Percentiles rank a stretch among this genome's conserved stretches.
phyloP scores from a whole-genome alignment of 2,113 vertebrate species.

The Catharus fuscescens region DNA sequence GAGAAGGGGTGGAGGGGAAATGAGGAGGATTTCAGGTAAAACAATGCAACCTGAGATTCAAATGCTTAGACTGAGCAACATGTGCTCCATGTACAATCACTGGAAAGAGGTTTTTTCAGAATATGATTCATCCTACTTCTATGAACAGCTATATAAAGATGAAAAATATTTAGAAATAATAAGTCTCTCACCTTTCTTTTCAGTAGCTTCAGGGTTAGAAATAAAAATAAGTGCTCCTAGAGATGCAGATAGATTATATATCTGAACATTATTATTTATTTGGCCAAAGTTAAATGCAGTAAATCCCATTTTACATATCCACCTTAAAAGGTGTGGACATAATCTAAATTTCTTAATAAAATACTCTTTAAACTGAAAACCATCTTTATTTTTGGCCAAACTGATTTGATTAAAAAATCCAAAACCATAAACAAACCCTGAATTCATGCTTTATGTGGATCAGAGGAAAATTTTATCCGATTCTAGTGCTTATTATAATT shows the following conservation, averaged over 20 bases:
- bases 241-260: background rate
- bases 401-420: background rate
- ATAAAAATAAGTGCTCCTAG: background rate
- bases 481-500: background rate
- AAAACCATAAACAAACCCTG: background rate
- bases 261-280: background rate
- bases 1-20: rapidly evolving
- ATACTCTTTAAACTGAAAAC: background rate
- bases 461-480: background rate
- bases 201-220: background rate
- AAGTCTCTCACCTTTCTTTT: background rate
- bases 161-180: background rate
- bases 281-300: background rate
- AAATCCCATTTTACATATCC: background rate
- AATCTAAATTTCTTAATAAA: background rate
- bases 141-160: background rate
- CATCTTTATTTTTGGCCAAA: background rate
- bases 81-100: background rate
- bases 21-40: background rate
- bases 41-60: background rate
- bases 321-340: background rate
- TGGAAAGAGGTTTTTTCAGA: background rate
- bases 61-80: background rate
- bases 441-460: background rate
- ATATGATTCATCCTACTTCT: background rate